These are phyloP conservation scores for Caranx melampygus DNA, from an alignment of 2,113 vertebrate species.

Conservation along the genomic window DNA sequence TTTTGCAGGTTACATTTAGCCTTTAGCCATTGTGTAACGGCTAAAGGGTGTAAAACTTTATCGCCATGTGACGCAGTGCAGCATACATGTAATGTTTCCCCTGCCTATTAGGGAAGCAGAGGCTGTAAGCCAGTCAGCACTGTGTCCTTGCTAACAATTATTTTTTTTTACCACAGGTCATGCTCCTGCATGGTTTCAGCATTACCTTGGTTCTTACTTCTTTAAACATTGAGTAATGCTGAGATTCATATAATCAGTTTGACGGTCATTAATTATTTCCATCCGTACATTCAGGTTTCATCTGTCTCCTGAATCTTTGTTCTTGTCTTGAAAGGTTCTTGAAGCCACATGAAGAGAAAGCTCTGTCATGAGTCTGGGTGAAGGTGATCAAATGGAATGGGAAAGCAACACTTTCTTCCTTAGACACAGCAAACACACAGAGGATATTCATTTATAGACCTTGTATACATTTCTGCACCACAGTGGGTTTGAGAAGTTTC, in stretches of 20 bases:
- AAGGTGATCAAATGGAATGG: slow-evolving; percentile 71
- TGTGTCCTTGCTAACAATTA: slow-evolving; percentile 5
- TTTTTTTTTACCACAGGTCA: background rate
- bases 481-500: background rate
- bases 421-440: slow-evolving; percentile 47
- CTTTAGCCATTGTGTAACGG: slow-evolving; percentile 16
- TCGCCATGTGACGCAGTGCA: slow-evolving; percentile 13
- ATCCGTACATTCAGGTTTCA: slow-evolving; percentile 39
- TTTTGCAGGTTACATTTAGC: slow-evolving; percentile 41
- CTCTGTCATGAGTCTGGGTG: slow-evolving; percentile 50
- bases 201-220: background rate
- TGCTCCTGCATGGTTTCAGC: background rate
- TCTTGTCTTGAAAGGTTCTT: slow-evolving; percentile 66
- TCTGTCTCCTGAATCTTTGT: slow-evolving; percentile 65
- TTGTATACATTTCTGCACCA: slow-evolving; percentile 43
- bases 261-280: slow-evolving; percentile 59
- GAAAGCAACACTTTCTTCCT: slow-evolving; percentile 45
- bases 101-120: background rate
- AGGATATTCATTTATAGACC: slow-evolving; percentile 54
- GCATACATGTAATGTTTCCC: slow-evolving; percentile 13
- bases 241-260: slow-evolving; percentile 37
- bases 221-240: slow-evolving; percentile 29
- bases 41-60: slow-evolving; percentile 22
- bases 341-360: slow-evolving; percentile 59
- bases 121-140: background rate